Base-by-base conservation (phyloP, 2,113 vertebrate genomes). In the Oophaga pumilio region DNA sequence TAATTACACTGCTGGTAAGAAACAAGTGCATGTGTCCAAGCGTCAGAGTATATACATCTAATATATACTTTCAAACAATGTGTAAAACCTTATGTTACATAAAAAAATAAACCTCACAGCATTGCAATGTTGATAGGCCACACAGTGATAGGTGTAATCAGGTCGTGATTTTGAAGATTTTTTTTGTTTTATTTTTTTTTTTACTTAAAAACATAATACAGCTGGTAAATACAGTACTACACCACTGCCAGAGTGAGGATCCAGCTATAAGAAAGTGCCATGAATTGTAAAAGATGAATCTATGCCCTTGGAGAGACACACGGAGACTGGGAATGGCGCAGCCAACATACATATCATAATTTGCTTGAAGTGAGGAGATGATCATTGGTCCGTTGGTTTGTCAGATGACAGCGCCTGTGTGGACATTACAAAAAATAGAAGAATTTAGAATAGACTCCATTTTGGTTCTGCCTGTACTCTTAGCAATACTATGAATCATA, bases 281-380 rank as follows among this genome's bases (percentile, higher is more conserved):
- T 28, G 52, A 24, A 28, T 69, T 53, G 11, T 10, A 33, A 22
- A 68, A 82, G 26, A 18, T 71, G 89, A 89, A 86, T 89, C 20
- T n/a, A 89, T 52, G 0, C 49, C 88, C 83, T 90, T 87, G 84
- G 89, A 84, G 87, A 82, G 20, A 84, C 87, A 86, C 53, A 77
- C 52, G 68, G 8, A 64, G 28, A 73, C 9, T 33, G 24, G 76
- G 33, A 73, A 12, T 85, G 84, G 82, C 49, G 66, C 15, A 26
- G 91, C 80, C 78, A 82, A n/a, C 71, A 78, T 81, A 57, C 17
- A 78, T 17, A 13, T 52, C 90, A 76, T n/a, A 88, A 86, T 52
- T 85, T 59, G 86, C 24, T 87, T 43, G 77, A 60, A 59, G 90
- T 15, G 79, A 53, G 87, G 60, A 43, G 78, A 71, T n/a, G 14